Evolutionary conservation across 2,797 vertebrate genomes (phyloP).

Genomic region (Simalia tracyae): DNA sequence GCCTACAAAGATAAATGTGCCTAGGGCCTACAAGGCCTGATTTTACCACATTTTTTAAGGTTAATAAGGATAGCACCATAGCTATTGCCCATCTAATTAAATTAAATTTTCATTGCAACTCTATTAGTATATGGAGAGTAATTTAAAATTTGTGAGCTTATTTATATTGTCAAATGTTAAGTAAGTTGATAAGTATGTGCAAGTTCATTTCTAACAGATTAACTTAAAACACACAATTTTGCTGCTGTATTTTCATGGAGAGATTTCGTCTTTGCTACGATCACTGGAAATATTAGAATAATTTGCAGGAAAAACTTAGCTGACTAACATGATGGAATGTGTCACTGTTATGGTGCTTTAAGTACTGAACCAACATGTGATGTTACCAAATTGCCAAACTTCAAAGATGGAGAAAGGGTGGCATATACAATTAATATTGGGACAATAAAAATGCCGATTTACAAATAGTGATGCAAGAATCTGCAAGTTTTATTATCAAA

Average conservation of each 20-base stretch:
- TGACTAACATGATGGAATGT: background rate
- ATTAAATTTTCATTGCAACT: slow-evolving; percentile 1
- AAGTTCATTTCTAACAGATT: slow-evolving; percentile 14
- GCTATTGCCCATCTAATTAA: slow-evolving; percentile 10
- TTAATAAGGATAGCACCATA: background rate
- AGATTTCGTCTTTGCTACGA: slow-evolving; percentile 16
- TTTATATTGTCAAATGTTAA: slow-evolving; percentile 34
- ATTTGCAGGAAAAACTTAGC: slow-evolving; percentile 13
- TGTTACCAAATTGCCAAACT: background rate
- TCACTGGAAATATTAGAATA: slow-evolving; percentile 11
- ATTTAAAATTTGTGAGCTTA: slow-evolving; percentile 12
- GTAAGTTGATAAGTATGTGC: slow-evolving; percentile 17
- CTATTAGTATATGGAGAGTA: background rate
- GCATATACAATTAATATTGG: slow-evolving; percentile 18
- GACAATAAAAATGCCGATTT: background rate
- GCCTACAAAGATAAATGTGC: background rate
- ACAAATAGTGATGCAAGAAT: background rate
- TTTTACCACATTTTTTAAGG: background rate
- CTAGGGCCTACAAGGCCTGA: background rate
- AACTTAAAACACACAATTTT: slow-evolving; percentile 14
- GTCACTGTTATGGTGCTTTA: background rate
- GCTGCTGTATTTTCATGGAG: background rate
- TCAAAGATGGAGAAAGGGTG: slow-evolving; percentile 4
- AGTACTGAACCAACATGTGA: background rate
- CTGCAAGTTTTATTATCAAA: background rate